Base-by-base conservation (phyloP, 2,797 vertebrate species). In the Argentina silus region DNA sequence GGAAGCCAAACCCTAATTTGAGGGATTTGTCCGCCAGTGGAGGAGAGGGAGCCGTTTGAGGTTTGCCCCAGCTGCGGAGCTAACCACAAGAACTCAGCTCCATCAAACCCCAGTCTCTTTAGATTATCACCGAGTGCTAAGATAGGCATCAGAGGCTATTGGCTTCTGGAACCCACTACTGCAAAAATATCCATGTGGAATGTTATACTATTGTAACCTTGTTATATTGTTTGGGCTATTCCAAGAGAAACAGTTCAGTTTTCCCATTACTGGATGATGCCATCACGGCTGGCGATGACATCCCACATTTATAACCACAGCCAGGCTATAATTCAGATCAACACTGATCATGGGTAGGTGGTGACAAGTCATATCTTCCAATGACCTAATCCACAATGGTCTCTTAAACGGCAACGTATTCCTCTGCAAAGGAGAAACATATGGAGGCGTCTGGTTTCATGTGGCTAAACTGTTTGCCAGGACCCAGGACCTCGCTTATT, bases 1-100 rank as follows among this genome's bases (percentile, higher is more conserved):
- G 64, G 56, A 73, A 72, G 79, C 72, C 68, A 85, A 88, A 88
- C 81, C 87, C 64, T 69, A 83, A 86, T 90, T 82, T 81, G 67
- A 78, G 71, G 79, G 76, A 76, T 81, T 53, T 79, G 78, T 67
- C 74, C 81, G 72, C 79, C 85, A 89, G 78, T 72, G 56, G 70
- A 82, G 70, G 73, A 68, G 76, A 78, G 80, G 78, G 79, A 86
- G 62, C 45, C 51, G 70, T 84, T 83, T 50, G 81, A 78, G 84
- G 83, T 85, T 85, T 79, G 50, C 74, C 72, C 44, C 69, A 78
- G 71, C 77, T 78, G 73, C 23, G 60, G 23, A 69, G 51, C 70
- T 87, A 86, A 77, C 85, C 85, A 65, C 85, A 78, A 77, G 21
- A 84, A 75, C 60, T 79, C 81, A 79, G 51, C 79, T 83, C 48